Conservation (phyloP, 2,113 vertebrate species). For the Cercopithecus mona region DNA sequence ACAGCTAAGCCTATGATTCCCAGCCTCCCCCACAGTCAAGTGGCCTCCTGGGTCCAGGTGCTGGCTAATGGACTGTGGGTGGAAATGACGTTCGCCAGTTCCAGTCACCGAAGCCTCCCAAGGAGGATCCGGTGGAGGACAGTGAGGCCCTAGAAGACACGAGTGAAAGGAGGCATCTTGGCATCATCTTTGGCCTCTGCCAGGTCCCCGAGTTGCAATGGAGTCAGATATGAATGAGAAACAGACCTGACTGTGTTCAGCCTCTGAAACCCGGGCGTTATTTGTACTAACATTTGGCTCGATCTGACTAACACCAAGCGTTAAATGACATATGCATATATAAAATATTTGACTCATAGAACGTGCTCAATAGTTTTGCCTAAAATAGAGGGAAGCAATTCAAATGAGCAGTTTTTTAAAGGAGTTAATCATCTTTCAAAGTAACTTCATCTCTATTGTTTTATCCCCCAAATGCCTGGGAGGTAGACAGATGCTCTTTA, state of each 20-base stretch:
- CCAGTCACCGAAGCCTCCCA: background rate
- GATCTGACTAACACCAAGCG: background rate
- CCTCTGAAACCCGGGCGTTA: background rate
- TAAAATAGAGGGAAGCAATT: conserved; percentile 29
- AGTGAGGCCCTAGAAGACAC: background rate
- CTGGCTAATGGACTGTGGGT: background rate
- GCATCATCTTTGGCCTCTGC: background rate
- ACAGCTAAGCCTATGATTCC: background rate
- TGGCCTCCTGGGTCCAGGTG: background rate
- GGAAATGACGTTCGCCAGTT: background rate
- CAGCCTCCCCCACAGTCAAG: background rate
- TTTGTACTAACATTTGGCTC: background rate
- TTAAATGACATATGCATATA: background rate
- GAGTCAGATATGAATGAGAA: background rate
- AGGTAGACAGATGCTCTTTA: background rate
- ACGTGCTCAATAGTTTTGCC: background rate
- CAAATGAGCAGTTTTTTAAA: conserved; percentile 28
- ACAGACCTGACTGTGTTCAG: background rate
- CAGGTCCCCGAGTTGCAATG: background rate
- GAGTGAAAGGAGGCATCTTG: background rate
- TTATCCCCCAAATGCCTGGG: background rate
- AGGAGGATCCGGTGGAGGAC: background rate
- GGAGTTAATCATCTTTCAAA: conserved; percentile 41
- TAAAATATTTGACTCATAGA: conserved; percentile 4
- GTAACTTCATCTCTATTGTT: background rate